Base-by-base conservation (phyloP, 2,888 invertebrate genomes). In the Plagiodera versicolora region DNA sequence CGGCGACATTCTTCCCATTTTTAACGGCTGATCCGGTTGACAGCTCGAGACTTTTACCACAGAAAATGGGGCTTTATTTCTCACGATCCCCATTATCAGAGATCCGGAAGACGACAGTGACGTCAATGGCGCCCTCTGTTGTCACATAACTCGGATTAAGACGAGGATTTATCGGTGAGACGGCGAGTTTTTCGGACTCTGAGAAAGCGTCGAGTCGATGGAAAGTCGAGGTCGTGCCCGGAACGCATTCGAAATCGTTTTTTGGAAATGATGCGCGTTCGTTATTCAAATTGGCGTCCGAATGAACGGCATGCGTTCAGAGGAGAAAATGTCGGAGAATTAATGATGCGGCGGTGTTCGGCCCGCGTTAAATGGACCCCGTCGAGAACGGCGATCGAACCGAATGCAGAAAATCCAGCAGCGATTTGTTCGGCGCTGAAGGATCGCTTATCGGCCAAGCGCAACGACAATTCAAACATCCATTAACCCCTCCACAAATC, bases 81-180 rank as follows among this genome's bases (percentile, higher is more conserved):
- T 61, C 50, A 57, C 58, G 54, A 50, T 58, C 61, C 54, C 53
- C 57, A 58, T n/a, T 61, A 58, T 61, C 61, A 54, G 46, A 61
- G 57, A 61, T 58, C 57, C 61, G 45, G 48, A 49, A 44, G 49
- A 45, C 54, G 24, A 64, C 60, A 55, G 58, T 49, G 52, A 35
- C 58, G 47, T 51, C 39, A 54, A 48, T 54, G 54, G 57, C 24
- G 54, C 24, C 49, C 53, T 24, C 24, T 24, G 58, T 58, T 64
- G 61, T 64, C 64, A 61, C 60, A 61, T 64, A 64, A 61, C 58
- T 48, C 20, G 58, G 61, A 64, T 61, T 64, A 61, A 49, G 56
- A n/a, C n/a, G n/a, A 49, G 61, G 49, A 58, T 61, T 61, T 61
- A 61, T 61, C 54, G 61, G 57, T 11, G 9, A 6, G 32, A 32